Conservation (phyloP, 2,797 vertebrate species). For the Semotilus atromaculatus region DNA sequence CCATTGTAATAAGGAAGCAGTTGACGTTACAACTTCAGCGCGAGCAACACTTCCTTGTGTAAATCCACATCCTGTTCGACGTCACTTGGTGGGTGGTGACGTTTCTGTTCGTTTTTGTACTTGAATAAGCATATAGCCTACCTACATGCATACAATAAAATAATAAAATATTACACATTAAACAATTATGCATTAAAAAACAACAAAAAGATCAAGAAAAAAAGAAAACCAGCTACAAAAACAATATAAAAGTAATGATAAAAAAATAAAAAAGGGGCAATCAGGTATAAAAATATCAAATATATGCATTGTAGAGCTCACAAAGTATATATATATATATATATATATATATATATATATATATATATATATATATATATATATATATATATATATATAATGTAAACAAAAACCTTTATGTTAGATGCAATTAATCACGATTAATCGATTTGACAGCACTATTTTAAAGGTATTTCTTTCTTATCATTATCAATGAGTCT, state of each 20-base stretch:
- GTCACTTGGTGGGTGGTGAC: constrained; percentile 45
- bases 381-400: no score
- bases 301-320: neutral
- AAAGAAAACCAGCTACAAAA: neutral
- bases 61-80: constrained; percentile 24
- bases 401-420: no score
- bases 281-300: neutral
- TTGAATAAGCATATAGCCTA: neutral
- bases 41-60: constrained; percentile 43
- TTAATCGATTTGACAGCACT: no score
- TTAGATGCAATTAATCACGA: no score
- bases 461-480: neutral
- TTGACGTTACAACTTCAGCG: constrained; percentile 45
- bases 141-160: neutral
- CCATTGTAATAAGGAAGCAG: constrained; percentile 63
- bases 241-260: neutral
- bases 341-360: no score
- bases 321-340: neutral
- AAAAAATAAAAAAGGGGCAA: neutral
- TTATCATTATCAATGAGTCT: neutral
- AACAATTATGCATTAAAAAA: neutral
- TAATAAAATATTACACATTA: neutral
- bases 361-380: no score
- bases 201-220: neutral
- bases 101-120: neutral